Conservation (phyloP, 1,140 invertebrate species). For the Cyclina sinensis region DNA sequence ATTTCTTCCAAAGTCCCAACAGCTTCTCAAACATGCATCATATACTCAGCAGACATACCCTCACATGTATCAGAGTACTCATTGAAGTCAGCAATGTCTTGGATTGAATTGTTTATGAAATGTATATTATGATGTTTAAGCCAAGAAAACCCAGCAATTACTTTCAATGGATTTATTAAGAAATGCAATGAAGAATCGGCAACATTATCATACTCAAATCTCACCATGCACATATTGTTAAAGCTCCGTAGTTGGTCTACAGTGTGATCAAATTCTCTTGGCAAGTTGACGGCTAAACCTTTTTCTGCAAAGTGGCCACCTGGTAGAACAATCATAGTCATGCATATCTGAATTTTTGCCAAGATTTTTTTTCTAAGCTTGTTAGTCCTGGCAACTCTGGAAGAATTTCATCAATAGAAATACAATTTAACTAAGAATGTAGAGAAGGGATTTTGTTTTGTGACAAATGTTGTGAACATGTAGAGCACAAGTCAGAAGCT, state of each 20-base stretch:
- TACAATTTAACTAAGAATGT: neutral
- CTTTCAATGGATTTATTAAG: neutral
- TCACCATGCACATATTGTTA: neutral
- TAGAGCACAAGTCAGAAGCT: no score
- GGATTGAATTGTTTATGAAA: no score
- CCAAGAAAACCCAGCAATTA: neutral
- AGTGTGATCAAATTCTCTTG: neutral
- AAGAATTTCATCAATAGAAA: neutral
- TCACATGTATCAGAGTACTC: no score
- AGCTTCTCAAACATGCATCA: no score
- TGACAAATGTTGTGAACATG: no score
- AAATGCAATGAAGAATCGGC: neutral
- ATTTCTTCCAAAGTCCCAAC: neutral
- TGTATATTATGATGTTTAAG: neutral
- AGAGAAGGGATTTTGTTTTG: neutral
- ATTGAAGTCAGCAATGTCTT: no score
- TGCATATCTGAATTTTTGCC: slow-evolving; percentile 41
- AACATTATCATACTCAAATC: neutral
- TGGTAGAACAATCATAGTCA: slow-evolving; percentile 40
- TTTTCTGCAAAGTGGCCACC: slow-evolving; percentile 54
- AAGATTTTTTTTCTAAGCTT: slow-evolving; percentile 35
- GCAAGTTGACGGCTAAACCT: slow-evolving; percentile 32
- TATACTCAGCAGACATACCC: no score
- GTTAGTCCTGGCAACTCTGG: neutral
- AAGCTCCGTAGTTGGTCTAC: neutral